These are phyloP conservation scores for Falco concolor DNA, from an alignment of 2,797 vertebrate genomes.

Conservation along the genomic window DNA sequence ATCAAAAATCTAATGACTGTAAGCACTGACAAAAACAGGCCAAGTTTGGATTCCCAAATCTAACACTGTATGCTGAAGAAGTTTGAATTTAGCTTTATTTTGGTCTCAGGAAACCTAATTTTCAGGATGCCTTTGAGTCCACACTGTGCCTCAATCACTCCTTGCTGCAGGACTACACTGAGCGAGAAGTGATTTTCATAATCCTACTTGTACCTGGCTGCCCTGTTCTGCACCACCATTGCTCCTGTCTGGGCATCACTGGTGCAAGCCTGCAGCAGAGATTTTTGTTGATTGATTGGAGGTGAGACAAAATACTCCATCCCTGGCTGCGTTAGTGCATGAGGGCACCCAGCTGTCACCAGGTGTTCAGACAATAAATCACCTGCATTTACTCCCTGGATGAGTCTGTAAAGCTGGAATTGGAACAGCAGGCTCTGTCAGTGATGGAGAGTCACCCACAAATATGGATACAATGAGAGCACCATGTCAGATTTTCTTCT, in stretches of 20 bases:
- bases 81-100: not conserved
- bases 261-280: not conserved
- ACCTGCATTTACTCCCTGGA: not conserved
- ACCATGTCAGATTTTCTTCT: not conserved
- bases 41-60: not conserved
- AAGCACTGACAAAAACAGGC: not conserved
- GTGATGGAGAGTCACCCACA: not conserved
- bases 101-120: not conserved
- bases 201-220: not conserved
- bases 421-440: not conserved
- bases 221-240: not conserved
- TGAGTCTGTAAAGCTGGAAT: not conserved
- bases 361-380: slow-evolving; percentile 38
- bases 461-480: not conserved
- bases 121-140: not conserved
- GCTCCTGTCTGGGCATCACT: not conserved
- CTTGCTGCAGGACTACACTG: not conserved
- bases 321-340: not conserved
- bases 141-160: not conserved
- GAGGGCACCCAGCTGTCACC: not conserved
- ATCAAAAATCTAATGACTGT: not conserved
- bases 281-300: not conserved
- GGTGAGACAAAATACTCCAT: not conserved
- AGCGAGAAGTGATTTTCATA: not conserved
- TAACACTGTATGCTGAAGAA: not conserved